These are phyloP conservation scores for Notoglanidium macrostoma DNA, from an alignment of 2,797 vertebrate genomes.

Conservation along the genomic window DNA sequence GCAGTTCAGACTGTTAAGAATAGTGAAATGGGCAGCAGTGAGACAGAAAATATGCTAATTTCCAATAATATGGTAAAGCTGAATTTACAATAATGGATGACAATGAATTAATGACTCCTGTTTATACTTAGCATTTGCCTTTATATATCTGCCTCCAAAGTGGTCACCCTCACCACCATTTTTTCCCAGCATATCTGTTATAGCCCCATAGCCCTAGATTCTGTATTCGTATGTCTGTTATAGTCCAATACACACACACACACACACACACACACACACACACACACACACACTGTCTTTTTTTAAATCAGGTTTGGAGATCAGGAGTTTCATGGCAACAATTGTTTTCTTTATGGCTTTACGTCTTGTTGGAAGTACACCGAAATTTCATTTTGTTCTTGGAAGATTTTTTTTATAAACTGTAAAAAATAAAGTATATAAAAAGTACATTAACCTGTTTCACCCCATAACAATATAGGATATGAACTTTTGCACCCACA, in stretches of 20 bases:
- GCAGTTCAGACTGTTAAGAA: background rate
- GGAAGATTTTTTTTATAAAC: background rate
- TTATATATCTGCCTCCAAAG: background rate
- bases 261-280: constrained; percentile 6
- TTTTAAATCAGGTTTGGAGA: background rate
- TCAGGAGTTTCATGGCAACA: background rate
- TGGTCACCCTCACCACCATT: background rate
- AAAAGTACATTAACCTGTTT: background rate
- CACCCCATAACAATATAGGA: background rate
- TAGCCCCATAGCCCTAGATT: background rate
- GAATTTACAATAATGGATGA: background rate
- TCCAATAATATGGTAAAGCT: background rate
- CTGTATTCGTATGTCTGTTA: background rate
- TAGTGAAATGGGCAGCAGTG: background rate
- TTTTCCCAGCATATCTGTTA: background rate
- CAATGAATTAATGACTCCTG: background rate
- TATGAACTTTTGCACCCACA: background rate
- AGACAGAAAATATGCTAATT: background rate
- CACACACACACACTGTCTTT: background rate
- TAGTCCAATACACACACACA: background rate
- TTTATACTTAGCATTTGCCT: background rate
- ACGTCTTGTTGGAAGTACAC: background rate
- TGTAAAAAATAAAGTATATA: background rate
- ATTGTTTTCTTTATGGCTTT: background rate
- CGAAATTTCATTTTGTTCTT: background rate